Evolutionary conservation across 2,888 invertebrate genomes (phyloP), one percentile per base, ranked within the genome.

Genomic region (Sussaba pulchella): DNA sequence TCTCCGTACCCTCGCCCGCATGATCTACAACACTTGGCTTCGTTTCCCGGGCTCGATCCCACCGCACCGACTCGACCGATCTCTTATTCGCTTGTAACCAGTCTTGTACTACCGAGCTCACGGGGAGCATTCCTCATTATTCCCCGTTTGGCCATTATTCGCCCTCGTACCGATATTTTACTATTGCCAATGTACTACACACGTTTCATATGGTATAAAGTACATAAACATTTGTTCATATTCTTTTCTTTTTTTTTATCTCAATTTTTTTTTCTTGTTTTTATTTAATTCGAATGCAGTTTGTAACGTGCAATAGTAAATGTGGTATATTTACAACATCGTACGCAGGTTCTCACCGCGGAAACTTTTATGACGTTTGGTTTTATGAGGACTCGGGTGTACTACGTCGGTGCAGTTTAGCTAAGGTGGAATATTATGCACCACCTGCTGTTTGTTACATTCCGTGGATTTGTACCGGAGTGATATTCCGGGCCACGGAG

Each of bases 301-400:
- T 41, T 12, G 21, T 41, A 71, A 75, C 67, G 63, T 52, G 70
- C 64, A 59, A 66, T 43, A 66, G 66, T 45, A 39, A 41, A 39
- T 21, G 26, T 43, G 5, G 64, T 57, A 64, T 64, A 73, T 73
- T 69, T 73, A 70, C 39, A 57, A 67, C 63, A 47, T 73, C 63
- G 76, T 76, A 80, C 80, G 81, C 77, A 59, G 76, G 72, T 81
- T 81, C 81, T 81, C 81, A 81, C 81, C 76, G 76, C 76, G 50
- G 6, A 77, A 81, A 76, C 66, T 73, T 57, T 54, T 45, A 63
- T 73, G 63, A 17, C 63, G 64, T 69, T 77, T 59, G 61, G 59
- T 64, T 64, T 73, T 47, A 14, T 47, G 64, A 31, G 47, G 59
- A 71, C 72, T 69, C 71, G 52, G 69, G 63, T 70, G 72, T 45